Percentiles rank a stretch among this genome's conserved stretches.
phyloP scores from a whole-genome alignment of 1,140 invertebrate genomes.

The Drosophila nigromelanica region DNA sequence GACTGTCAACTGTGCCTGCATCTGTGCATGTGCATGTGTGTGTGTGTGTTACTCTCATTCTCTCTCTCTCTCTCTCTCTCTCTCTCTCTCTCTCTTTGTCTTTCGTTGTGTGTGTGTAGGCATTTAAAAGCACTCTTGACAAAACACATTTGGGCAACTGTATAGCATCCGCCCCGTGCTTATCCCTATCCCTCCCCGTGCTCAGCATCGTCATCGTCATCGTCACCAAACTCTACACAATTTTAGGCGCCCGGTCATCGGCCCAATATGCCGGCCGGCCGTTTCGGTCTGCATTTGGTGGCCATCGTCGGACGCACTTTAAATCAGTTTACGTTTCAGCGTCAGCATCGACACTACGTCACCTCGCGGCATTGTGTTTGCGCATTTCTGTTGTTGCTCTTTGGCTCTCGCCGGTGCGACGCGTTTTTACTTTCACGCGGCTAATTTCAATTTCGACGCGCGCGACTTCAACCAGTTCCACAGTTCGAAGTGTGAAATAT shows the following conservation, averaged over 20 bases:
- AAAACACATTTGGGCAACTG: slow-evolving; percentile 55
- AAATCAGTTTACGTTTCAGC: slow-evolving; percentile 79
- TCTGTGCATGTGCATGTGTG: slow-evolving; percentile 13
- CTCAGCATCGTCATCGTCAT: slow-evolving; percentile 16
- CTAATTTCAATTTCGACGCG: slow-evolving; percentile 30
- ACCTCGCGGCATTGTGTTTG: slow-evolving; percentile 26
- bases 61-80: slow-evolving; percentile 4
- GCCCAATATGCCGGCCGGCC: slow-evolving; percentile 31
- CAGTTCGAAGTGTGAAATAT: slow-evolving; percentile 25
- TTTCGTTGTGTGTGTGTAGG: slow-evolving; percentile 15
- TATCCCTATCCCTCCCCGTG: neutral
- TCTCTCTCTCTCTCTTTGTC: neutral
- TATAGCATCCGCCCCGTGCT: slow-evolving; percentile 28
- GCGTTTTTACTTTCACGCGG: slow-evolving; percentile 69
- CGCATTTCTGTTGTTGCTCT: slow-evolving; percentile 13
- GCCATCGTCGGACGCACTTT: slow-evolving; percentile 65
- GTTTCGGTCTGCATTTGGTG: slow-evolving; percentile 12
- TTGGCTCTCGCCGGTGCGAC: slow-evolving; percentile 12
- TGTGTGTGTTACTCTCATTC: slow-evolving; percentile 7
- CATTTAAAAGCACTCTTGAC: slow-evolving; percentile 68
- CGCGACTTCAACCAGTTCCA: slow-evolving; percentile 8
- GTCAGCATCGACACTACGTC: slow-evolving; percentile 75
- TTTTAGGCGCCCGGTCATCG: slow-evolving; percentile 70
- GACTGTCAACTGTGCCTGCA: slow-evolving; percentile 11
- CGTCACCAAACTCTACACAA: slow-evolving; percentile 75